phyloP scores from a whole-genome alignment of 2,888 invertebrate genomes.

The Heliconius cydno region DNA sequence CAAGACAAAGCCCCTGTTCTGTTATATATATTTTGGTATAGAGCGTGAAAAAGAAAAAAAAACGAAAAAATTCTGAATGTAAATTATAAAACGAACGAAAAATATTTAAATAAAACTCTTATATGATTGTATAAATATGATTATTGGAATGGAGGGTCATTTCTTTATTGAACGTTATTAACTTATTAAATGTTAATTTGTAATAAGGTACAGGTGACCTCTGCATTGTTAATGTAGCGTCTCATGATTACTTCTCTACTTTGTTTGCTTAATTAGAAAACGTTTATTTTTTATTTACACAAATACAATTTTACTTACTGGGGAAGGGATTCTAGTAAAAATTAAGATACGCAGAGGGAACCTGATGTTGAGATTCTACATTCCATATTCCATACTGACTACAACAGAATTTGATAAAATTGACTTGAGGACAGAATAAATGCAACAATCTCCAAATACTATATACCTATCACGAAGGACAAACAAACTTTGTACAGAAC shows the following conservation, averaged over 20 bases:
- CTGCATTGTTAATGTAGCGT: conserved; percentile 22
- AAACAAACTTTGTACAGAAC: conserved; percentile 5
- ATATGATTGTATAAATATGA: too few species aligned
- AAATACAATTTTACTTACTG: neutral
- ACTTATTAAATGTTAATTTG: conserved; percentile 9
- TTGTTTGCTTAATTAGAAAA: conserved; percentile 9
- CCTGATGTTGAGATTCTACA: too few species aligned
- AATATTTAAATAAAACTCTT: too few species aligned
- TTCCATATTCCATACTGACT: neutral
- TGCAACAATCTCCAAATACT: neutral
- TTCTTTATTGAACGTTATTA: conserved; percentile 3
- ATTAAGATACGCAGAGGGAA: too few species aligned
- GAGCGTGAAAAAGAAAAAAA: too few species aligned
- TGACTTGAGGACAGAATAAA: neutral
- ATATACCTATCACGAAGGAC: conserved; percentile 14
- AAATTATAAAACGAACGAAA: too few species aligned
- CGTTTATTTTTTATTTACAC: neutral
- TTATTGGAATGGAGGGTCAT: neutral
- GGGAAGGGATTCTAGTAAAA: too few species aligned
- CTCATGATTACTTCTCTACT: neutral
- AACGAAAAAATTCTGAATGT: too few species aligned
- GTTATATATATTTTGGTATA: too few species aligned
- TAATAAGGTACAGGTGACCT: conserved; percentile 26
- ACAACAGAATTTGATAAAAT: neutral
- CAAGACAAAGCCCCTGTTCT: too few species aligned